Conservation (phyloP, 2,888 invertebrate species). For the Eupithecia inturbata region DNA sequence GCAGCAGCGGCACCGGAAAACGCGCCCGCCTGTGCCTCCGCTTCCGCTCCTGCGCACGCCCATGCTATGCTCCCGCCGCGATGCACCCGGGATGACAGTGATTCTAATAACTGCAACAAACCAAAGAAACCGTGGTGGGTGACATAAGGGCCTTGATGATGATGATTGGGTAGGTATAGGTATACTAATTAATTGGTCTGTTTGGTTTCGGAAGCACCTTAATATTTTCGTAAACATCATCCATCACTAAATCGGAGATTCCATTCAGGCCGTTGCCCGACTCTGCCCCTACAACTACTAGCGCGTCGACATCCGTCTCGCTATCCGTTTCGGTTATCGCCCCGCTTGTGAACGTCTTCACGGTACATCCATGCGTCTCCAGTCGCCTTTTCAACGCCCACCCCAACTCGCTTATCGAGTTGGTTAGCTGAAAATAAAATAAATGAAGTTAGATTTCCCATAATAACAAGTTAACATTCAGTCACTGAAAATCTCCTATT, state of each 20-base stretch:
- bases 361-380: constrained; percentile 63
- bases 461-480: neutral
- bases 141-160: neutral
- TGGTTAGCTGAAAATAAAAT: constrained; percentile 56
- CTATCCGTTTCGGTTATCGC: constrained; percentile 47
- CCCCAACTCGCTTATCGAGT: constrained; percentile 64
- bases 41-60: constrained; percentile 61
- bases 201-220: constrained; percentile 50
- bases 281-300: constrained; percentile 70
- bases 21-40: constrained; percentile 20
- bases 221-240: constrained; percentile 71
- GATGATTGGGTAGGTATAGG: neutral
- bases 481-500: no score
- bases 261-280: constrained; percentile 58
- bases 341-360: constrained; percentile 53
- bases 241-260: constrained; percentile 62
- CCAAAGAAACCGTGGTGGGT: neutral
- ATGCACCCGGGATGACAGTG: constrained; percentile 56
- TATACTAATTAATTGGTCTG: neutral
- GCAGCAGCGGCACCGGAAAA: constrained; percentile 60
- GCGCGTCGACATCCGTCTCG: constrained; percentile 60
- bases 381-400: constrained; percentile 61
- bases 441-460: neutral
- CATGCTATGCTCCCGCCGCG: constrained; percentile 68
- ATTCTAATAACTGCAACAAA: constrained; percentile 64